Evolutionary conservation across 2,113 vertebrate genomes (phyloP), one percentile per base, ranked within the genome.

Genomic region (Actenoides hombroni): DNA sequence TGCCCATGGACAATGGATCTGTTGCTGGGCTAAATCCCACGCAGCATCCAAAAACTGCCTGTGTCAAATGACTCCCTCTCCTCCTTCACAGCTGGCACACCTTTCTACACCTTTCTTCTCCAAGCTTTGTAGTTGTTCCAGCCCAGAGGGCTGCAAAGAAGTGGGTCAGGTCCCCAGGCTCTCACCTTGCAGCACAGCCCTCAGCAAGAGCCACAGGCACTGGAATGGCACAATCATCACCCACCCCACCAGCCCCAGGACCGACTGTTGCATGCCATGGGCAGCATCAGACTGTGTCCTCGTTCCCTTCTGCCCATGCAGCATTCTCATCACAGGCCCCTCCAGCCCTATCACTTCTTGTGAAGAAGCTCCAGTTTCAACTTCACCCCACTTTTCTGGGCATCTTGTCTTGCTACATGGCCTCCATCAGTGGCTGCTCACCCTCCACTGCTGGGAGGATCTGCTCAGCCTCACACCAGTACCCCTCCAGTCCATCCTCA

Each of bases 251-350:
- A 64, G 81, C 56, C 24, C 44, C 2, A 2, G 61, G 48, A 67
- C 26, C 0, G 0, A 23, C 61, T 4, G 5, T 76, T 64, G 76
- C 49, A 64, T 6, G 2, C 35, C 67, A 39, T 0, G 0, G 37
- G 63, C 57, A 33, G 19, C 71, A 21, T 54, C 67, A 79, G 39
- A 39, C 67, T 18, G n/a, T 42, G 73, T 44, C n/a, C 64, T n/a
- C 3, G 1, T n/a, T 46, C 56, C n/a, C 31, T 67, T 37, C 25
- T 5, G 2, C 6, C 42, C 23, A 29, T n/a, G 24, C 1, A 0
- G 39, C 9, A 0, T 8, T 48, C 39, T 37, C 64, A 42, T 17
- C 28, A 20, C 42, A 70, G 33, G 11, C 19, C 9, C 2, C 40
- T 82, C 64, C 74, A 78, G 51, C 42, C n/a, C 61, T 19, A 64